Evolutionary conservation across 2,113 vertebrate species (phyloP).

Genomic region (Limanda limanda): DNA sequence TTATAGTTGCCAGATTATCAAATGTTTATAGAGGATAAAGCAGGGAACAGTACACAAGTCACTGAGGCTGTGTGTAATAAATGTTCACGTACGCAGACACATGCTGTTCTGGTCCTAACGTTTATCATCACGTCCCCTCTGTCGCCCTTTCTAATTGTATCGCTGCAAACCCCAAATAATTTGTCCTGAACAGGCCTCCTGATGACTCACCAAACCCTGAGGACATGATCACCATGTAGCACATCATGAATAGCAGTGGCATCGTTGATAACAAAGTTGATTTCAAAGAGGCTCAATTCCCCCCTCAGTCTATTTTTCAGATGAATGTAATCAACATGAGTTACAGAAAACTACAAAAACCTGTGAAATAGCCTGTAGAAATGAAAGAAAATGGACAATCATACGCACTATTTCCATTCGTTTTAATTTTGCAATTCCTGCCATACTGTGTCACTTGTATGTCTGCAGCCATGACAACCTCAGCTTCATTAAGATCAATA

Average conservation of each 20-base stretch:
- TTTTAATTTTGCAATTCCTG: not conserved
- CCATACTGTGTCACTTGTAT: not conserved
- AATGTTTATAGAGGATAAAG: not conserved
- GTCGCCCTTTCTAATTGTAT: slow-evolving; percentile 21
- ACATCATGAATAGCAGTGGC: not conserved
- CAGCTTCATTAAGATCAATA: slow-evolving; percentile 3
- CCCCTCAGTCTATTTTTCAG: not conserved
- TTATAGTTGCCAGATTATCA: slow-evolving; percentile 2
- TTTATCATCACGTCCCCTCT: slow-evolving; percentile 23
- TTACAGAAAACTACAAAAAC: not conserved
- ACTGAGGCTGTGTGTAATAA: not conserved
- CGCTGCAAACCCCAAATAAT: slow-evolving; percentile 5
- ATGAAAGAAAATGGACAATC: not conserved
- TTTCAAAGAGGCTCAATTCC: not conserved
- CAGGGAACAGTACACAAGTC: slow-evolving; percentile 1
- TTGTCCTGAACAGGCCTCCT: slow-evolving; percentile 27
- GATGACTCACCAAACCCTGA: not conserved
- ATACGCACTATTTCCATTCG: not conserved
- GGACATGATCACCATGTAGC: not conserved
- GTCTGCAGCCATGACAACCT: not conserved
- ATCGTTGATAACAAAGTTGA: slow-evolving; percentile 3
- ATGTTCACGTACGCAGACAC: not conserved
- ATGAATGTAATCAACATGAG: not conserved
- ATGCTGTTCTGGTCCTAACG: slow-evolving; percentile 12
- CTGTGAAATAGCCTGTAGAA: not conserved